Evolutionary conservation across 2,888 invertebrate species (phyloP).

Genomic region (Blera fallax): DNA sequence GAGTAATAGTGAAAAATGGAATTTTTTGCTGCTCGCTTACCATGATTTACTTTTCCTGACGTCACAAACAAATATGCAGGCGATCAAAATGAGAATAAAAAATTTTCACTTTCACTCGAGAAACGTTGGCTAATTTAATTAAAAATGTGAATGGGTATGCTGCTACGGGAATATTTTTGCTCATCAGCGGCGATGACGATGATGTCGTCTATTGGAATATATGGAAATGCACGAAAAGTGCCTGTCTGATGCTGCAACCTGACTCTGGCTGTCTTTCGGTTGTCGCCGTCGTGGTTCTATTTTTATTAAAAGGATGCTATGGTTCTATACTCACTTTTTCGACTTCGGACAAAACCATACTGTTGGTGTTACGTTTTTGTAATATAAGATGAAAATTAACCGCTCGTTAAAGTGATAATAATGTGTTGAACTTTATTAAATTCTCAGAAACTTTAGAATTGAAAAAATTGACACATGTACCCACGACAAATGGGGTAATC

Average conservation of each 20-base stretch:
- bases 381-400: slow-evolving; percentile 8
- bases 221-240: slow-evolving; percentile 37
- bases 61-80: slow-evolving; percentile 69
- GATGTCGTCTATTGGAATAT: background rate
- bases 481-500: slow-evolving; percentile 63
- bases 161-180: background rate
- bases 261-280: slow-evolving; percentile 17
- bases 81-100: slow-evolving; percentile 46
- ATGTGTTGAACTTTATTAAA: slow-evolving; percentile 20
- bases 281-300: slow-evolving; percentile 49
- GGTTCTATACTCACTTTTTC: slow-evolving; percentile 68
- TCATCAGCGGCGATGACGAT: background rate
- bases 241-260: slow-evolving; percentile 51
- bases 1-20: slow-evolving; percentile 10
- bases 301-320: slow-evolving; percentile 54
- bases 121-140: slow-evolving; percentile 22
- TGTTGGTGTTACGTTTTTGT: slow-evolving; percentile 27
- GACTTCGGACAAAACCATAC: slow-evolving; percentile 66
- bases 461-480: slow-evolving; percentile 69
- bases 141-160: slow-evolving; percentile 2
- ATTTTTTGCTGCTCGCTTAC: slow-evolving; percentile 55
- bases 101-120: slow-evolving; percentile 45
- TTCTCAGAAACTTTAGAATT: background rate
- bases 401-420: background rate
- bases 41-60: slow-evolving; percentile 53